Evolutionary conservation across 2,888 invertebrate species (phyloP), one percentile per base, ranked within the genome.

Genomic region (Aromia moschata): DNA sequence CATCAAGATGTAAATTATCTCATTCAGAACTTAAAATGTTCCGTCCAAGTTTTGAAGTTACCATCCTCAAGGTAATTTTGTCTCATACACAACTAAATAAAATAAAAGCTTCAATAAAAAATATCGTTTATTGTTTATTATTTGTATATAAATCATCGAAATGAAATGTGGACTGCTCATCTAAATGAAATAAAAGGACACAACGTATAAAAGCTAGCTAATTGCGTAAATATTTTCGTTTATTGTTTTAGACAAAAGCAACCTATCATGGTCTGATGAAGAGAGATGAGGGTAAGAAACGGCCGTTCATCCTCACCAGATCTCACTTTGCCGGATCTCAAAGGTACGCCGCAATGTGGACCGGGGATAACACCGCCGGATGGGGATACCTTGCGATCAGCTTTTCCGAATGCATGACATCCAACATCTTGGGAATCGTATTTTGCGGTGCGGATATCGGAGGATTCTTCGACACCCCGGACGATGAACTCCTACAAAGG

Each of bases 371-470:
- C 79, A 83, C 85, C 40, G 96, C 94, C 0, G 92, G 94, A 18
- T 99, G 98, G 98, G 85, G 87, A 1, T 96, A 96, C 82, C 84
- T 99, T 12, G 87, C 89, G 52, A 86, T 88, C 2, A 89, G 91
- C 0, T 86, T 93, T 36, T 94, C 96, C 0, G 98, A 98, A 97
- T 91, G 97, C 70, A 82, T 99, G 0, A 91, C 64, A 2, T 64
- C 68, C 9, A 72, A 90, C 1, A 82, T 94, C 0, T 86, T 92
- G 2, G 98, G 98, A 0, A 86, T 96, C 68, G 91, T 94, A 0
- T 94, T 96, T 82, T 88, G 89, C 67, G 98, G 98, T 2, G 94
- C 98, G 3, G 99, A 99, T 80, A 89, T 99, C 16, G 98, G 96
- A 4, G 99, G 98, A 0, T 99, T 99, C 85, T 96, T 96, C 83